Percentiles rank a stretch among this genome's conserved stretches.
These are phyloP conservation scores for Flexamia atlantica DNA, from an alignment of 2,888 invertebrate species.

Conservation along the genomic window DNA sequence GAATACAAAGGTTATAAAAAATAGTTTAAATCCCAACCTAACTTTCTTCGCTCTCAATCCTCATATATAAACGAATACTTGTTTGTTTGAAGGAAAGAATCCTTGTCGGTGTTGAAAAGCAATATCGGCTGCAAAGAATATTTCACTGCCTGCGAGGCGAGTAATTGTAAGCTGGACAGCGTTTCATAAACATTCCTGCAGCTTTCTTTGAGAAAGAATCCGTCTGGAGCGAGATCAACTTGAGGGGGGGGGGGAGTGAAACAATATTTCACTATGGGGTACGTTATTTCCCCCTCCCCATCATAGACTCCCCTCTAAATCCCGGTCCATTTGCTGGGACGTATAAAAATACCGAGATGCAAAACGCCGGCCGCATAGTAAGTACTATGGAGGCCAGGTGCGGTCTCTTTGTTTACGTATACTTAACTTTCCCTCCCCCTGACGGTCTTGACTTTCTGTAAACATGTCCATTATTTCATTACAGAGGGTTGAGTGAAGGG, in stretches of 20 bases:
- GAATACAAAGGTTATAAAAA: neutral
- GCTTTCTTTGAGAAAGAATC: slow-evolving; percentile 50
- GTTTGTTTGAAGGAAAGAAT: slow-evolving; percentile 13
- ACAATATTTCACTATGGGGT: slow-evolving; percentile 32
- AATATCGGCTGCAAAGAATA: slow-evolving; percentile 43
- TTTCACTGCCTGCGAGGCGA: slow-evolving; percentile 18
- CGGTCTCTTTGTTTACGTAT: slow-evolving; percentile 33
- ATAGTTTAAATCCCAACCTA: neutral
- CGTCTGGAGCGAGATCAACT: neutral
- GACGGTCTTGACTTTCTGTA: slow-evolving; percentile 27
- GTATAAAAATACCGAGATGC: slow-evolving; percentile 35
- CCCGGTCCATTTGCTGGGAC: slow-evolving; percentile 31
- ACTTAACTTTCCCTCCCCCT: too few species aligned
- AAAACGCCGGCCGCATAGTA: slow-evolving; percentile 37
- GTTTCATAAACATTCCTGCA: slow-evolving; percentile 52
- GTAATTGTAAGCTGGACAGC: slow-evolving; percentile 48
- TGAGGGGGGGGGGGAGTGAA: neutral
- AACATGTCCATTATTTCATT: slow-evolving; percentile 55
- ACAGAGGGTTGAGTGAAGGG: slow-evolving; percentile 6
- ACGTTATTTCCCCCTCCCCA: neutral
- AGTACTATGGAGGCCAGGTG: slow-evolving; percentile 19
- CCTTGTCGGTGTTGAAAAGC: slow-evolving; percentile 27
- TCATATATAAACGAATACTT: slow-evolving; percentile 7
- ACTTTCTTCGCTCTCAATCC: neutral
- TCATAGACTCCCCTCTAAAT: slow-evolving; percentile 27